These are phyloP conservation scores for Ophioninae sp. DNA, from an alignment of 2,888 invertebrate species.

Conservation along the genomic window DNA sequence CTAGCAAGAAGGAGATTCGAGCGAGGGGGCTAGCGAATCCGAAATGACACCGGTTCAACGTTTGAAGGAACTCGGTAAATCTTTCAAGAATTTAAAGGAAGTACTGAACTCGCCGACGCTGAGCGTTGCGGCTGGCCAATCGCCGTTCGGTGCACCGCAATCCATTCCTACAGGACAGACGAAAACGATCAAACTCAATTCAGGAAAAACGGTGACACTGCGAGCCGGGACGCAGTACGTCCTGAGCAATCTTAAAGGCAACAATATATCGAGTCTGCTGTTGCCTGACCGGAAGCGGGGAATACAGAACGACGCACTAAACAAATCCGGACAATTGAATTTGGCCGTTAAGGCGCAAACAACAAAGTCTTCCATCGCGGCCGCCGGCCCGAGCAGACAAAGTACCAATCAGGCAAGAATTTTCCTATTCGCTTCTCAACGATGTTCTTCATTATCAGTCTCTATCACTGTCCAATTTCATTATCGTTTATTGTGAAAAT, in stretches of 20 bases:
- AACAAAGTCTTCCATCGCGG: slow-evolving; percentile 15
- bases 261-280: slow-evolving; percentile 67
- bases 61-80: slow-evolving; percentile 22
- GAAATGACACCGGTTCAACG: slow-evolving; percentile 37
- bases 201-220: slow-evolving; percentile 73
- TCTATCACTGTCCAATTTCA: neutral
- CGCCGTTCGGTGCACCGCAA: slow-evolving; percentile 68
- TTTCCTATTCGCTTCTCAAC: neutral
- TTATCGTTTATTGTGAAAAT: neutral
- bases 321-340: slow-evolving; percentile 28
- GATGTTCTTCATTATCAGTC: neutral
- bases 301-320: slow-evolving; percentile 9
- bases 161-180: slow-evolving; percentile 67
- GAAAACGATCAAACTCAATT: slow-evolving; percentile 72
- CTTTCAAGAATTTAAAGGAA: slow-evolving; percentile 34
- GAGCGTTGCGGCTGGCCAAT: slow-evolving; percentile 51
- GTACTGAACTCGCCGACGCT: slow-evolving; percentile 32
- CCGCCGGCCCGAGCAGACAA: slow-evolving; percentile 68
- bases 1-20: slow-evolving; percentile 55
- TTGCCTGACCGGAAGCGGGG: slow-evolving; percentile 56
- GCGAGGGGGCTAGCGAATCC: slow-evolving; percentile 53
- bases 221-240: slow-evolving; percentile 73
- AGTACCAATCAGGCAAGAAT: slow-evolving; percentile 65
- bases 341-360: slow-evolving; percentile 17
- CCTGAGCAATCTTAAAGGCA: slow-evolving; percentile 71